These are phyloP conservation scores for Aphis gossypii DNA, from an alignment of 1,140 invertebrate species.

Conservation along the genomic window DNA sequence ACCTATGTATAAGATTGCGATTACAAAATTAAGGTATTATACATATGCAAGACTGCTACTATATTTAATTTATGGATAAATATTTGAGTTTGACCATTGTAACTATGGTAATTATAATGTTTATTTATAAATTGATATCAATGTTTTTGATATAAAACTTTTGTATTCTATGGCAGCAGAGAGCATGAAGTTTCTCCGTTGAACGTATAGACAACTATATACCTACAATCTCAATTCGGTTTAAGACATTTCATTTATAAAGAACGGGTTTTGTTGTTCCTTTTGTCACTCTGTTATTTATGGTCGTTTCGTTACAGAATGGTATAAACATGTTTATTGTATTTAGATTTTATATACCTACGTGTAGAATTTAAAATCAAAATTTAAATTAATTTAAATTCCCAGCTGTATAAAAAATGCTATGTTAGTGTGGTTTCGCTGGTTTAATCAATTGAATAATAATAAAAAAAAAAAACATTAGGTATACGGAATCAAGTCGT, in stretches of 20 bases:
- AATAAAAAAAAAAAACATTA: not conserved
- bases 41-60: not conserved
- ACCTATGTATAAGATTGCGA: not conserved
- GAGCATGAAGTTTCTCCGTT: not conserved
- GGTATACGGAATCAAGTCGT: not conserved
- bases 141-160: not conserved
- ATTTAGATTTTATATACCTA: not conserved
- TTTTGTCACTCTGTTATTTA: not conserved
- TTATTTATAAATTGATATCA: not conserved
- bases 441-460: not conserved
- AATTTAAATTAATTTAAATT: slow-evolving; percentile 16
- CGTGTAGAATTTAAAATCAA: not conserved
- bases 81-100: not conserved
- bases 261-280: not conserved
- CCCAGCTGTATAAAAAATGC: not conserved
- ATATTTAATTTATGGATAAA: not conserved
- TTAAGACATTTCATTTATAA: not conserved
- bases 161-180: not conserved
- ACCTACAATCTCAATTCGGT: not conserved
- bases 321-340: not conserved
- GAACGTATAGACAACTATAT: not conserved
- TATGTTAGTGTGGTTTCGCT: not conserved
- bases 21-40: not conserved
- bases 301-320: not conserved
- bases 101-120: not conserved